Conservation (phyloP, 2,888 invertebrate species). For the Dicycla oo region DNA sequence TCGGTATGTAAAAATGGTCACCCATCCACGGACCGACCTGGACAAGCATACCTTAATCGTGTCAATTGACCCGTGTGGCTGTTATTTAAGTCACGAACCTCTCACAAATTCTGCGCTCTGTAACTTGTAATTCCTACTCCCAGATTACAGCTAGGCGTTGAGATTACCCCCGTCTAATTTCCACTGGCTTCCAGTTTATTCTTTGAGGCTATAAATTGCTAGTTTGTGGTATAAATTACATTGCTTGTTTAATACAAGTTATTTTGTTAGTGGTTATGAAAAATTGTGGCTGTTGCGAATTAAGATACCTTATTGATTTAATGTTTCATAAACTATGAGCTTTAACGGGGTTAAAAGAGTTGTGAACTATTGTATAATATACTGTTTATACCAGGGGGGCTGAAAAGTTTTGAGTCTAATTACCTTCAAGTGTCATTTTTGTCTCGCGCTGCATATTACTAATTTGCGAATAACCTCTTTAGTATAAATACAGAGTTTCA, state of each 20-base stretch:
- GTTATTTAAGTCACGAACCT: background rate
- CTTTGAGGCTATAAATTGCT: conserved; percentile 75
- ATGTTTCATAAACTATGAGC: conserved; percentile 13
- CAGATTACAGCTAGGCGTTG: conserved; percentile 65
- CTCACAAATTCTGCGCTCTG: conserved; percentile 32
- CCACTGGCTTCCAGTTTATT: conserved; percentile 72
- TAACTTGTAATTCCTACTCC: conserved; percentile 29
- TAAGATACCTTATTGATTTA: conserved; percentile 36
- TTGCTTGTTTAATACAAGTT: conserved; percentile 53
- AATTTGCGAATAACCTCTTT: too few relatives aligned
- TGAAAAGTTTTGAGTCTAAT: too few relatives aligned
- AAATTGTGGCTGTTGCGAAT: conserved; percentile 49
- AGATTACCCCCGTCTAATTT: conserved; percentile 75
- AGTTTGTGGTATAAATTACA: conserved; percentile 66
- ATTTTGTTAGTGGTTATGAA: conserved; percentile 62
- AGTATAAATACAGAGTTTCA: too few relatives aligned
- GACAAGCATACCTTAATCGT: background rate
- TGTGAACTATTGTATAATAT: background rate
- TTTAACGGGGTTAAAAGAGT: conserved; percentile 10
- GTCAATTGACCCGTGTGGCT: background rate
- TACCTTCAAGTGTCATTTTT: too few relatives aligned
- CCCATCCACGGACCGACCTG: background rate
- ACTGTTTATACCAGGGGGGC: conserved; percentile 4
- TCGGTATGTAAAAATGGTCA: background rate
- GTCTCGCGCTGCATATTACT: too few relatives aligned